Percentiles rank a stretch among this genome's conserved stretches.
Evolutionary conservation across 1,140 invertebrate species (phyloP).

Genomic region (Thaumetopoea pityocampa): DNA sequence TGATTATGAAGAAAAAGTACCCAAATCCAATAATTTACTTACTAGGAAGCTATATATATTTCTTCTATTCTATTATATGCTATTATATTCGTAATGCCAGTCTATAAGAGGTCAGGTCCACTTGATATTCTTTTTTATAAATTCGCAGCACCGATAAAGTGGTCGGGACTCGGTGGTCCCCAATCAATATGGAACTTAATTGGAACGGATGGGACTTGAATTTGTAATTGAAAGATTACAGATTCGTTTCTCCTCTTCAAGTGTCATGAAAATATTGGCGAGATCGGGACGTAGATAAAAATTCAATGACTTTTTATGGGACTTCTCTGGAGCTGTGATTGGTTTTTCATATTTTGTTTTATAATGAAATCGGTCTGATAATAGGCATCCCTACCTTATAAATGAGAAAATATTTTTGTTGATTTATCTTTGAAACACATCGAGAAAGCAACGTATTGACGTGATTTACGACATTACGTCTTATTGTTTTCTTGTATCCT

Average conservation of each 20-base stretch:
- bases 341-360: too few species aligned
- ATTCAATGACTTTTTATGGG: conserved; percentile 16
- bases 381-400: too few species aligned
- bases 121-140: conserved; percentile 38
- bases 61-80: background rate
- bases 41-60: too few species aligned
- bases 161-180: conserved; percentile 24
- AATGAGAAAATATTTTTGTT: too few species aligned
- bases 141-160: conserved; percentile 31
- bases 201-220: conserved; percentile 51
- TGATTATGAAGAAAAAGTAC: too few species aligned
- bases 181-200: conserved; percentile 52
- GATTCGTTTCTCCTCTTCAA: conserved; percentile 30
- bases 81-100: background rate
- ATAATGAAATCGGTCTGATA: too few species aligned
- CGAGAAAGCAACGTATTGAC: too few species aligned
- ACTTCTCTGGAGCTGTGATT: too few species aligned
- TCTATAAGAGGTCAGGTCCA: conserved; percentile 1
- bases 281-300: conserved; percentile 15
- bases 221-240: conserved; percentile 58
- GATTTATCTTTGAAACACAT: too few species aligned
- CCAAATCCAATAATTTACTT: too few species aligned
- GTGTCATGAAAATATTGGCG: conserved; percentile 24
- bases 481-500: too few species aligned
- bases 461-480: too few species aligned